These are phyloP conservation scores for Nylanderia fulva DNA, from an alignment of 1,140 invertebrate genomes.

Conservation along the genomic window DNA sequence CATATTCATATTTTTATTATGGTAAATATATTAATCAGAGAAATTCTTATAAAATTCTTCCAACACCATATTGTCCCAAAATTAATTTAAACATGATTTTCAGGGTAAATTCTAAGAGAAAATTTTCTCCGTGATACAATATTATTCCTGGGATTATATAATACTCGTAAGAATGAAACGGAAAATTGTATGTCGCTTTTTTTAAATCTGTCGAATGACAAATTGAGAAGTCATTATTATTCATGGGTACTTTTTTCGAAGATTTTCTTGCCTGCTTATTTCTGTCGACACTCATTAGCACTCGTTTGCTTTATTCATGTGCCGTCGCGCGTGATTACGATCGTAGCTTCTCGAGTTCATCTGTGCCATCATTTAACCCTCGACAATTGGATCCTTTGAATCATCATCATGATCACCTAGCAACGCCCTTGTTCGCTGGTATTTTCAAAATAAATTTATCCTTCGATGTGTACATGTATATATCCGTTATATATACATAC, in stretches of 20 bases:
- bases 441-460: slow-evolving; percentile 6
- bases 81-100: too few species aligned
- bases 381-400: background rate
- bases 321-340: slow-evolving; percentile 43
- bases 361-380: background rate
- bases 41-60: too few species aligned
- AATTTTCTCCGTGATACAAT: too few species aligned
- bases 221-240: slow-evolving; percentile 54
- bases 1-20: too few species aligned
- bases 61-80: too few species aligned
- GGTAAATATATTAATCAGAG: too few species aligned
- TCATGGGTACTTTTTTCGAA: slow-evolving; percentile 18
- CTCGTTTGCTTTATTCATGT: slow-evolving; percentile 56
- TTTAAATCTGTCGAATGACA: slow-evolving; percentile 25
- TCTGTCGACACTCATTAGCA: slow-evolving; percentile 50
- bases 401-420: background rate
- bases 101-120: too few species aligned
- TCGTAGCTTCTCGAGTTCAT: slow-evolving; percentile 30
- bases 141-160: background rate
- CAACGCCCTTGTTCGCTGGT: background rate
- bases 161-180: too few species aligned
- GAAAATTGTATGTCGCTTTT: background rate
- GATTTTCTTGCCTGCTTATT: slow-evolving; percentile 60
- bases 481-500: background rate
- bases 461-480: background rate